These are phyloP conservation scores for Psittacula echo DNA, from an alignment of 2,797 vertebrate species.

Conservation along the genomic window DNA sequence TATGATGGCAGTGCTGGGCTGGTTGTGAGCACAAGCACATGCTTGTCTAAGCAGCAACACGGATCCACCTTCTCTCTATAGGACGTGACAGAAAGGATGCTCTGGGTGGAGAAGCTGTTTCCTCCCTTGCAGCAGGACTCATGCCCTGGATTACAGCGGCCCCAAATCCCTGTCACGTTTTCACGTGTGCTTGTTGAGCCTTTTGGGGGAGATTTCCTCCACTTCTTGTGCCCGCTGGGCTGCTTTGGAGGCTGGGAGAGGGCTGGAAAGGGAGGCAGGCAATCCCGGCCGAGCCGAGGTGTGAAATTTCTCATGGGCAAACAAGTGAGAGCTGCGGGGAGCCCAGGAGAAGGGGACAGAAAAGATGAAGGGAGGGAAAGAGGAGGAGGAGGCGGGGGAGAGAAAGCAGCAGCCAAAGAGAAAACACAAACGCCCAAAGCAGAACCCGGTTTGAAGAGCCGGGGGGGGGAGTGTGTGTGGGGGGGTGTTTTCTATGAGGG, in stretches of 20 bases:
- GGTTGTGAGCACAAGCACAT: not conserved
- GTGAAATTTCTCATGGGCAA: constrained; percentile 88
- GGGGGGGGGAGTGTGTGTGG: not conserved
- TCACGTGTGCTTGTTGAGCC: not conserved
- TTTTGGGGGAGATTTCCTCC: not conserved
- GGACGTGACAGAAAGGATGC: fast-evolving
- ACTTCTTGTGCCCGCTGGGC: not conserved
- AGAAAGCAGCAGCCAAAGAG: constrained; percentile 1
- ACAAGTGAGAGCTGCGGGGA: constrained; percentile 71
- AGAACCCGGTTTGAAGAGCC: constrained; percentile 34
- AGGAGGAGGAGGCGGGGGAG: not conserved
- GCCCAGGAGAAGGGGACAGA: constrained; percentile 35
- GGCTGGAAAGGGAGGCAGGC: constrained; percentile 29
- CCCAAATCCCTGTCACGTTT: not conserved
- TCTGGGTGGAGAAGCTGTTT: fast-evolving
- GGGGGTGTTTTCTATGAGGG: constrained; percentile 76
- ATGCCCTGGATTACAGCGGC: not conserved
- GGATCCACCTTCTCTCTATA: not conserved
- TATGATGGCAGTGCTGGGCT: fast-evolving
- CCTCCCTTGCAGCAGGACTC: not conserved
- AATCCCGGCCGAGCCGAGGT: constrained; percentile 69
- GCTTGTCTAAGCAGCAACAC: not conserved
- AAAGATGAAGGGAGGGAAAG: not conserved
- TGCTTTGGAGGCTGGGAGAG: not conserved
- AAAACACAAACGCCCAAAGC: constrained; percentile 33